Evolutionary conservation across 2,888 invertebrate species (phyloP), one percentile per base, ranked within the genome.

Genomic region (Rhogogaster chlorosoma): DNA sequence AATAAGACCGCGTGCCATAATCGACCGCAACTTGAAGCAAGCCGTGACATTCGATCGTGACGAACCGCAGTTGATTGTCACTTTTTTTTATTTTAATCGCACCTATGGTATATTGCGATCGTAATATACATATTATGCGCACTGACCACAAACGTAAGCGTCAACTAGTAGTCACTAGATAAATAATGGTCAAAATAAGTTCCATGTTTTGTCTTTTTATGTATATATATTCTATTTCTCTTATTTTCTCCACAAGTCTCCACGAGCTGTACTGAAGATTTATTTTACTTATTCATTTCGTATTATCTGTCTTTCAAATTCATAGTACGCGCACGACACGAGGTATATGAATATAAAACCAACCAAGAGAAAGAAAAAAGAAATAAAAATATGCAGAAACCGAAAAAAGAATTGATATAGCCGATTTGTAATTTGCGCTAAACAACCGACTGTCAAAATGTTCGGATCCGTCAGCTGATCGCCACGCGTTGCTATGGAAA

Each of bases 401-500:
- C 12, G 12, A 10, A 32, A 9, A 32, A 3, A 32, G 70, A 32
- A 70, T 36, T 0, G 18, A 36, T 18, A n/a, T 15, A 15, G 7
- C 53, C 61, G 61, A 61, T 26, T 12, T n/a, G n/a, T n/a, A 9
- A 26, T 75, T 22, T n/a, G 49, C 29, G n/a, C 26, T n/a, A 18
- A 32, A 77, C 53, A 49, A 49, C 53, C 49, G 88, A 87, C 87
- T 86, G 84, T 86, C 87, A 61, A 87, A 86, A 87, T 86, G 80
- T 86, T 85, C 75, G 87, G 82, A 86, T 29, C 89, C 61, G 92
- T 92, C 93, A 93, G 93, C 93, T 93, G 93, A 92, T 92, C 90
- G 91, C 89, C 92, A 92, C 91, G 92, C 90, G 91, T 89, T 91
- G 87, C 91, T 90, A 90, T 89, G 89, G 89, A 87, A 90, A 90